Conservation (phyloP, 2,797 vertebrate species). For the Lepilemur septentrionalis region DNA sequence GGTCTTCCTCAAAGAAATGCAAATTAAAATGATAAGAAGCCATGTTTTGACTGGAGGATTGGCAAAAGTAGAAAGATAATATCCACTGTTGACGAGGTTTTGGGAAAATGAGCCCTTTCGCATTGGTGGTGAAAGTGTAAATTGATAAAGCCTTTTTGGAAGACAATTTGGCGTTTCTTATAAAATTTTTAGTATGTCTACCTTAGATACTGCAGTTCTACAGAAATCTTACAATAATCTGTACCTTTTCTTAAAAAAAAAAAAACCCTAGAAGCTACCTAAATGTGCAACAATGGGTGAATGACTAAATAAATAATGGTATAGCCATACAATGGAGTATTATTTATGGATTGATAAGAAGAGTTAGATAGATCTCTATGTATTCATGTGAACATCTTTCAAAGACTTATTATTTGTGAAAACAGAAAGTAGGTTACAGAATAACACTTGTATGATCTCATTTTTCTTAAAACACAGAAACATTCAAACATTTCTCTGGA, state of each 20-base stretch:
- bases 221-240: neutral
- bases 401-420: neutral
- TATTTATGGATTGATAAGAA: neutral
- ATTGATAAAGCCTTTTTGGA: neutral
- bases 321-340: neutral
- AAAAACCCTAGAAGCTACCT: neutral
- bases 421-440: slow-evolving; percentile 17
- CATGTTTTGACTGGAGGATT: neutral
- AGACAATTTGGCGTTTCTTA: neutral
- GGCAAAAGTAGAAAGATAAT: neutral
- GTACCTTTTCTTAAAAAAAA: neutral
- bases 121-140: neutral
- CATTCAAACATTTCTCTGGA: neutral
- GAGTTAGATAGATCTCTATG: neutral
- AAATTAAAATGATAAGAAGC: neutral
- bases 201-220: neutral
- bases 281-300: neutral
- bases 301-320: neutral
- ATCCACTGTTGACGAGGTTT: neutral
- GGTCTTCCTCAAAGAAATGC: neutral
- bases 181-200: neutral
- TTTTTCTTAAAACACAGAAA: neutral
- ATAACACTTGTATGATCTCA: neutral
- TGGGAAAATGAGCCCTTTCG: neutral
- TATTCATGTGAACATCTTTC: neutral